phyloP scores from a whole-genome alignment of 2,797 vertebrate species.

The Iguana delicatissima region DNA sequence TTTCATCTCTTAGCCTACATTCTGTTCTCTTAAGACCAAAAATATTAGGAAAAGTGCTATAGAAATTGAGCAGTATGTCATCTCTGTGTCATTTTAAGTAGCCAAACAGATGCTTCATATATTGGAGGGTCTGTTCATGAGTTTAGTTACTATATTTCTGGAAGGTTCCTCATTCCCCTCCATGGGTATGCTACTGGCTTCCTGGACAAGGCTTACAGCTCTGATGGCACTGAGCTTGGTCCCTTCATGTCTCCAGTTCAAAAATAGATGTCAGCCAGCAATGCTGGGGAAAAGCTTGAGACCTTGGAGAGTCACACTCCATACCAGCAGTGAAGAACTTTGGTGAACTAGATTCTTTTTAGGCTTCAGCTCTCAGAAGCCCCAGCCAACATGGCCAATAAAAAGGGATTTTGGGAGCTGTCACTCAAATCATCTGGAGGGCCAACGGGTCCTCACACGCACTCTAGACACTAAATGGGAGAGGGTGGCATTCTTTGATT shows the following conservation, averaged over 20 bases:
- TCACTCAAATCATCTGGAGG: neutral
- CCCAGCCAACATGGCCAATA: neutral
- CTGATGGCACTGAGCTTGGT: neutral
- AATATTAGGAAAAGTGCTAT: conserved; percentile 32
- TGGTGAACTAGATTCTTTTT: neutral
- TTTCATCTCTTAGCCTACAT: conserved; percentile 67
- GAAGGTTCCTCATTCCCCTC: too few species aligned
- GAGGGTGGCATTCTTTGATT: neutral
- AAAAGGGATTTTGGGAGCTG: neutral
- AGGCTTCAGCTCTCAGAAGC: neutral
- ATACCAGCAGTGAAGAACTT: neutral
- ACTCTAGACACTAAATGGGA: neutral
- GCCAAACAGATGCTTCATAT: neutral
- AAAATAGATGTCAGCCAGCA: neutral
- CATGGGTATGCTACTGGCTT: neutral
- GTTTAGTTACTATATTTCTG: neutral
- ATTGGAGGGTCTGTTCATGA: neutral
- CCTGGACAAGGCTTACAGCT: neutral
- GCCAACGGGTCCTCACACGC: neutral
- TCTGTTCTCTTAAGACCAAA: conserved; percentile 20
- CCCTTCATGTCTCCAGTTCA: neutral
- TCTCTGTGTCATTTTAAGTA: neutral
- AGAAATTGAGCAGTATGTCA: conserved; percentile 17
- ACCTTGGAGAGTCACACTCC: too few species aligned
- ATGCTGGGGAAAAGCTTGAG: neutral